phyloP scores from a whole-genome alignment of 2,888 invertebrate genomes.

The Sarcophaga variegata region DNA sequence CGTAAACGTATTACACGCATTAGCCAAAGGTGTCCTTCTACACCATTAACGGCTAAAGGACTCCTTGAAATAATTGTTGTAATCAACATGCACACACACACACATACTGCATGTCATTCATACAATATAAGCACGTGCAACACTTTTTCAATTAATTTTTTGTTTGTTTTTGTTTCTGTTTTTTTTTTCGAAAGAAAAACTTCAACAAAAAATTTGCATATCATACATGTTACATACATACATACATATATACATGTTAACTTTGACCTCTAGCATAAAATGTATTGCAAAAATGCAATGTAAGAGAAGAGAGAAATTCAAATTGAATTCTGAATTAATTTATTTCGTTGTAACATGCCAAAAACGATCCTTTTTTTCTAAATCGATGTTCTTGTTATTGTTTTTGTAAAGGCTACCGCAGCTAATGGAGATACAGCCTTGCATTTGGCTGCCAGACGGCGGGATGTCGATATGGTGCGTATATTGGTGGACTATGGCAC shows the following conservation, averaged over 20 bases:
- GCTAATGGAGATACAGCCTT: constrained; percentile 96
- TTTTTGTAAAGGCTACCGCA: constrained; percentile 85
- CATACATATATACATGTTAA: constrained; percentile 37
- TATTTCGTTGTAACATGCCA: constrained; percentile 41
- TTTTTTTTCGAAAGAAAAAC: background rate
- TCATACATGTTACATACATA: background rate
- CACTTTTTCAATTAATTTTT: constrained; percentile 1
- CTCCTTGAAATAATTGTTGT: constrained; percentile 26
- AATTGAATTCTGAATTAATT: background rate
- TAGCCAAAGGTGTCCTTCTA: constrained; percentile 30
- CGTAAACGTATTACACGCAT: constrained; percentile 51
- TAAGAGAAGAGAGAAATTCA: background rate
- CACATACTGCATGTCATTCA: constrained; percentile 48
- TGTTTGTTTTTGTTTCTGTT: background rate
- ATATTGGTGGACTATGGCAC: constrained; percentile 96
- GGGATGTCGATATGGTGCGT: constrained; percentile 96
- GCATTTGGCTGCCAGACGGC: constrained; percentile 95
- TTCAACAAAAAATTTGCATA: constrained; percentile 58
- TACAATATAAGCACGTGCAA: constrained; percentile 32
- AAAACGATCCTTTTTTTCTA: constrained; percentile 2
- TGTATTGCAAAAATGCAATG: constrained; percentile 11
- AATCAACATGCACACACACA: constrained; percentile 41
- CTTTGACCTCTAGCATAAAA: constrained; percentile 67
- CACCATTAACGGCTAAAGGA: constrained; percentile 40
- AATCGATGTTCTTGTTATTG: constrained; percentile 11